Conservation (phyloP, 2,797 vertebrate species). For the Schizothorax lantsangensis region DNA sequence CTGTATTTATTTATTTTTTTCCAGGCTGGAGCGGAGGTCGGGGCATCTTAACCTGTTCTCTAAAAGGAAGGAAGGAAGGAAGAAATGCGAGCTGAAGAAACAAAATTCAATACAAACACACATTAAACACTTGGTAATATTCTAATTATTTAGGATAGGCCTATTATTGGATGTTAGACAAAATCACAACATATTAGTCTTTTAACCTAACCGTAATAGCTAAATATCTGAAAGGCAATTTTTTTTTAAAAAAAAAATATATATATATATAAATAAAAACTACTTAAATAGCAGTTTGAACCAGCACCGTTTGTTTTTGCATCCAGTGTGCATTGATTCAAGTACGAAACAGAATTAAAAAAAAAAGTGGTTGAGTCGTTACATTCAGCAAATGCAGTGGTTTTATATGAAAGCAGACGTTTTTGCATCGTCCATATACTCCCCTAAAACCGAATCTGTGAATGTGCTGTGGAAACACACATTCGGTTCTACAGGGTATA, state of each 20-base stretch:
- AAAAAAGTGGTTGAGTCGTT: background rate
- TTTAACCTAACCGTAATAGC: background rate
- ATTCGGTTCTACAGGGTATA: conserved; percentile 99
- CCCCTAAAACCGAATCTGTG: conserved; percentile 99
- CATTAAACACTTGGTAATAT: background rate
- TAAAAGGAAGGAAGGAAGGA: background rate
- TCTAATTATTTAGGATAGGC: background rate
- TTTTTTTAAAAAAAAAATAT: background rate
- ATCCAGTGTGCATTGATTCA: background rate
- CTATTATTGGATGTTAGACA: background rate
- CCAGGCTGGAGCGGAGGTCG: background rate
- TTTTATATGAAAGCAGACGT: conserved; percentile 75
- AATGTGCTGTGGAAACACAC: conserved; percentile 95
- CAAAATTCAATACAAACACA: background rate
- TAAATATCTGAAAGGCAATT: background rate
- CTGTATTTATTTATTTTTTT: background rate
- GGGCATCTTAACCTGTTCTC: background rate
- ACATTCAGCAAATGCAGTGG: background rate
- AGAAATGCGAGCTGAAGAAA: background rate
- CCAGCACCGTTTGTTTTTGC: background rate
- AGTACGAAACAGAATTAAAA: background rate
- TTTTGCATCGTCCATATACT: conserved; percentile 99
- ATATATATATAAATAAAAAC: no score
- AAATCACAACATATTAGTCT: background rate
- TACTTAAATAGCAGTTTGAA: background rate